Conservation (phyloP, 2,797 vertebrate genomes). For the Chelon auratus region DNA sequence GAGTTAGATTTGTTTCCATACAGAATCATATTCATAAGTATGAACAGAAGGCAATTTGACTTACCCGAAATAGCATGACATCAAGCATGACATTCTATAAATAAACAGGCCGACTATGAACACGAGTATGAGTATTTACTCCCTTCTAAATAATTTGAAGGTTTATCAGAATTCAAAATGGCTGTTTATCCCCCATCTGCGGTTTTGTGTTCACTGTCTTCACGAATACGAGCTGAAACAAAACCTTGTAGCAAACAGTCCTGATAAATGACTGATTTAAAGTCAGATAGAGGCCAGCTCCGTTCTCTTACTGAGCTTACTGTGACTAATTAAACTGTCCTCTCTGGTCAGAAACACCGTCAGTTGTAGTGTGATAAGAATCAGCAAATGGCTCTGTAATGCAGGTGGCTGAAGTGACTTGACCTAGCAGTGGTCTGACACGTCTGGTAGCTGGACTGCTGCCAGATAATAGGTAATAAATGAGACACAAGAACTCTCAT, state of each 20-base stretch:
- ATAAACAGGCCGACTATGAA: neutral
- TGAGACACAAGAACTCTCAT: neutral
- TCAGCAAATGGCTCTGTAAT: conserved; percentile 35
- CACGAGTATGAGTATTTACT: neutral
- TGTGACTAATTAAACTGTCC: conserved; percentile 64
- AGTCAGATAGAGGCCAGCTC: conserved; percentile 26
- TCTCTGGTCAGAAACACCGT: conserved; percentile 37
- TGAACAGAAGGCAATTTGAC: too few relatives aligned
- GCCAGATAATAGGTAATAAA: conserved; percentile 30
- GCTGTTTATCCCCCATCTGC: neutral
- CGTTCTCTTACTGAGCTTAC: conserved; percentile 35
- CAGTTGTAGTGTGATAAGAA: conserved; percentile 47
- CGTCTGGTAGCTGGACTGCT: conserved; percentile 2
- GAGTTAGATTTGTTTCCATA: neutral
- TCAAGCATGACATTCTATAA: neutral
- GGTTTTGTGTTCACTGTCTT: neutral
- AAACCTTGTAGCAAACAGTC: neutral
- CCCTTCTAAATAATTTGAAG: neutral
- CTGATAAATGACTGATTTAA: conserved; percentile 27
- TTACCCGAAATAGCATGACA: neutral
- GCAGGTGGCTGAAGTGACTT: conserved; percentile 25
- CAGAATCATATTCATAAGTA: neutral
- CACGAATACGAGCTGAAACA: conserved; percentile 17
- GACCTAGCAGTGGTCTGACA: conserved; percentile 10
- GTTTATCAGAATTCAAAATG: neutral